Conservation (phyloP, 2,888 invertebrate genomes). For the Quadroppia sp. region DNA sequence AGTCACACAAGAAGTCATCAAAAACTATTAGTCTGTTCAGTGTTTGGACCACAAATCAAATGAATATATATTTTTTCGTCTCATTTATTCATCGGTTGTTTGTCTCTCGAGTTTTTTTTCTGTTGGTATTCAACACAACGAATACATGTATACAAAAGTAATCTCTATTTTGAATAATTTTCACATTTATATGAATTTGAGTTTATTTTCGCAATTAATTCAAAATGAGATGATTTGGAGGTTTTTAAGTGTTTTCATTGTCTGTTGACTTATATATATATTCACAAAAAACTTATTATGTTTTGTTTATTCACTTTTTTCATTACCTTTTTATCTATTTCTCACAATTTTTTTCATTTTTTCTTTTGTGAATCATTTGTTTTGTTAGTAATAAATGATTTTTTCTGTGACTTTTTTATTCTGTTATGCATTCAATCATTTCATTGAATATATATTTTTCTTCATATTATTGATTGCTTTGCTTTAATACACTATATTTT, state of each 20-base stretch:
- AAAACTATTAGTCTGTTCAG: no score
- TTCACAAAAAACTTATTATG: neutral
- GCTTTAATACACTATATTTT: constrained; percentile 8
- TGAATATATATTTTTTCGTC: no score
- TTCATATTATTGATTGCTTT: constrained; percentile 2
- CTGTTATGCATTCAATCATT: constrained; percentile 17
- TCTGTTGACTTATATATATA: neutral
- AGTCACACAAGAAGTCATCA: neutral
- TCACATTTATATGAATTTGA: no score
- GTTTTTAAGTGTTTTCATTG: no score
- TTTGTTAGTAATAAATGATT: constrained; percentile 11
- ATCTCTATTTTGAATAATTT: no score
- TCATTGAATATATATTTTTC: constrained; percentile 8
- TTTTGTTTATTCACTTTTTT: constrained; percentile 13
- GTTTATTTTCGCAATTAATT: no score
- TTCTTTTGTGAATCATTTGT: constrained; percentile 11
- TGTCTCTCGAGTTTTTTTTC: no score
- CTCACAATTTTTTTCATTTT: constrained; percentile 11
- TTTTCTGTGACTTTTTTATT: neutral
- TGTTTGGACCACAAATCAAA: no score
- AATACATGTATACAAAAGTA: no score
- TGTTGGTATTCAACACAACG: no score
- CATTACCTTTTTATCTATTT: neutral
- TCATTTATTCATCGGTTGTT: no score
- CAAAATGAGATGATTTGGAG: no score